Evolutionary conservation across 2,797 vertebrate species (phyloP).

Genomic region (Hybognathus amarus): DNA sequence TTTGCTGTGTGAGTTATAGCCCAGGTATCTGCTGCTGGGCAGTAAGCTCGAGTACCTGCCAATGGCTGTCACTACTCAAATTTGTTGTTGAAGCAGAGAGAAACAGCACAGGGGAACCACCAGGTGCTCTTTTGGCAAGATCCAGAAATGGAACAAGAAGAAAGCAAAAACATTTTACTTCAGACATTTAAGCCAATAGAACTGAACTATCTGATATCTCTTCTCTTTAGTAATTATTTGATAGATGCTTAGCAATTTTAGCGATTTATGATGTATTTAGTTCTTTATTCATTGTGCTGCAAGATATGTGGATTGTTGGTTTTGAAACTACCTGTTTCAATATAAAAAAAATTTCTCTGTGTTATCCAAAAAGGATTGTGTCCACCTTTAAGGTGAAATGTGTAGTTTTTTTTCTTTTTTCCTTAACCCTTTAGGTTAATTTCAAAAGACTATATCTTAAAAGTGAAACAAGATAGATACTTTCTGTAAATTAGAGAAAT

Average conservation of each 20-base stretch:
- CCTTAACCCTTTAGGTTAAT: too few relatives aligned
- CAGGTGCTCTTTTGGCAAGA: slow-evolving; percentile 54
- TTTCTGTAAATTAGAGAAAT: too few relatives aligned
- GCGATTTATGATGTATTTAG: slow-evolving; percentile 33
- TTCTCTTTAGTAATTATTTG: slow-evolving; percentile 43
- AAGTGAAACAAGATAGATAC: too few relatives aligned
- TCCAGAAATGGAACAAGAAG: slow-evolving; percentile 46
- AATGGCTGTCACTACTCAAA: slow-evolving; percentile 73
- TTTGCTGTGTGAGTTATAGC: slow-evolving; percentile 63
- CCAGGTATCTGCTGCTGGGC: slow-evolving; percentile 71
- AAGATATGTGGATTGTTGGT: neutral
- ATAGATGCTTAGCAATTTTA: slow-evolving; percentile 29
- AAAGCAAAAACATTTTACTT: slow-evolving; percentile 43
- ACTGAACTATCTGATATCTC: slow-evolving; percentile 33
- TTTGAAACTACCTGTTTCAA: neutral
- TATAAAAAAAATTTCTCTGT: neutral
- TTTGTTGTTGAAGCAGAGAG: slow-evolving; percentile 65
- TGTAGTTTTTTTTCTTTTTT: neutral
- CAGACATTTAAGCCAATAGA: slow-evolving; percentile 46
- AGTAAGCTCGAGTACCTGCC: slow-evolving; percentile 58
- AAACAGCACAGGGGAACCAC: slow-evolving; percentile 60
- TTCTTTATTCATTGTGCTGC: slow-evolving; percentile 28
- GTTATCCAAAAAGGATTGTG: slow-evolving; percentile 15
- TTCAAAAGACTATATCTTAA: too few relatives aligned
- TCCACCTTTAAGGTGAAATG: neutral